Evolutionary conservation across 2,797 vertebrate genomes (phyloP).

Genomic region (Eidolon dupreanum): DNA sequence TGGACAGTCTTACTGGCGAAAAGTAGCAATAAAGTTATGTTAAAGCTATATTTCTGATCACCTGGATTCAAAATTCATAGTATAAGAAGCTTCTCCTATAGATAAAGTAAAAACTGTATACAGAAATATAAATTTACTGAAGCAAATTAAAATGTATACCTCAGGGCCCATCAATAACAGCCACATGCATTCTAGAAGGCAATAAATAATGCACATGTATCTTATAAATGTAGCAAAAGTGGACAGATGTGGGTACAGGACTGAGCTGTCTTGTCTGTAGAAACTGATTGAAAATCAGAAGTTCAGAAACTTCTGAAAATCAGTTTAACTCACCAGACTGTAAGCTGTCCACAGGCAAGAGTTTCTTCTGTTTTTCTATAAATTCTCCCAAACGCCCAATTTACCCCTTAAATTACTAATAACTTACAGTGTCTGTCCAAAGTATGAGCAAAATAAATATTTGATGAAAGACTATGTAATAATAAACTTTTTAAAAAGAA

Average conservation of each 20-base stretch:
- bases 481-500: background rate
- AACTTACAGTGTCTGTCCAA: background rate
- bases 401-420: background rate
- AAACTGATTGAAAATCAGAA: background rate
- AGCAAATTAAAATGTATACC: slow-evolving; percentile 1
- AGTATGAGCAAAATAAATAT: background rate
- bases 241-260: rapidly evolving
- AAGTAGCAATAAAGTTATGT: background rate
- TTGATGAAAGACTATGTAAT: background rate
- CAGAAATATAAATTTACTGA: slow-evolving; percentile 26
- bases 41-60: background rate
- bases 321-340: background rate
- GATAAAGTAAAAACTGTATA: background rate
- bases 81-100: background rate
- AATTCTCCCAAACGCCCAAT: background rate
- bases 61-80: background rate
- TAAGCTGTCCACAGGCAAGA: background rate
- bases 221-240: background rate
- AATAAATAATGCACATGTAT: background rate
- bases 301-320: background rate
- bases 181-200: background rate
- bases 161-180: background rate
- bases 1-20: background rate
- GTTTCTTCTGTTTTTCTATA: background rate
- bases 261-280: background rate